Evolutionary conservation across 2,113 vertebrate species (phyloP).

Genomic region (Pelecanus crispus): DNA sequence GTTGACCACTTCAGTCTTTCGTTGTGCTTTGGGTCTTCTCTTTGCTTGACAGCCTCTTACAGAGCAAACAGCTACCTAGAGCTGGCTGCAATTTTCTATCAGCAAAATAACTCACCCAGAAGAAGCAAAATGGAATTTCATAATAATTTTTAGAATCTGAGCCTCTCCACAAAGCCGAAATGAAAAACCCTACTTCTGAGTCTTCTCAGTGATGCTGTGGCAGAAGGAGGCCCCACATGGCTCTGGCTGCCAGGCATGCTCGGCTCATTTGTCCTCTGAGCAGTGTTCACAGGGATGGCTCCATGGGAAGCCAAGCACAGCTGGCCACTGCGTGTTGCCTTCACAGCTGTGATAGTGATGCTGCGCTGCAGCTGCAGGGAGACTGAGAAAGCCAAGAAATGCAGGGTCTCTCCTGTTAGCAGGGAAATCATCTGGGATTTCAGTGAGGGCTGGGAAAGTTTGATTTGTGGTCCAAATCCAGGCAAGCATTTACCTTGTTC

Average conservation of each 20-base stretch:
- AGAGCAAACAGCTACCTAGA: neutral
- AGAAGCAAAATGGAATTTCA: neutral
- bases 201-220: rapidly evolving
- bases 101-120: neutral
- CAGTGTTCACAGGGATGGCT: neutral
- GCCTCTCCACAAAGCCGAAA: neutral
- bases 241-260: neutral
- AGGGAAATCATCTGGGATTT: neutral
- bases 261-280: neutral
- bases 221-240: neutral
- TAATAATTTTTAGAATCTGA: neutral
- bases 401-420: neutral
- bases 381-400: neutral
- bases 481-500: neutral
- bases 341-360: neutral
- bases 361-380: neutral
- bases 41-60: neutral
- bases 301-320: neutral
- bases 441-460: neutral
- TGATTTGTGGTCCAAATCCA: neutral
- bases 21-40: neutral
- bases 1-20: neutral
- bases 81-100: neutral
- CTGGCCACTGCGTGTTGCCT: neutral
- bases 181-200: neutral